Evolutionary conservation across 2,113 vertebrate genomes (phyloP).

Genomic region (Coryphaenoides rupestris): DNA sequence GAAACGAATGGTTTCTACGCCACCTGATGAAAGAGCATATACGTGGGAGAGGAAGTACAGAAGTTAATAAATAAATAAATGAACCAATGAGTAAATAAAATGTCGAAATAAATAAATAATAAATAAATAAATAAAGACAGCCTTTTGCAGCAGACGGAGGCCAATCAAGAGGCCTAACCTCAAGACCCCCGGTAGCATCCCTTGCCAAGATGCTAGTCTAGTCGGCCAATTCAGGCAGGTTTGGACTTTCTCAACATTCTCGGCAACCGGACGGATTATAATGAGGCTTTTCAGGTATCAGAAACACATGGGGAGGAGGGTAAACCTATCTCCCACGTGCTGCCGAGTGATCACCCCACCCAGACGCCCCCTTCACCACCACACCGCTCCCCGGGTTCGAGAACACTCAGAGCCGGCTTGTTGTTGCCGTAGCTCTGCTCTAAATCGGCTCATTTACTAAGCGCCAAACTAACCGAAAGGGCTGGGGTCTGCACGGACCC

Average conservation of each 20-base stretch:
- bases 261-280: constrained; percentile 52
- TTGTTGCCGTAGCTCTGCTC: too few species aligned
- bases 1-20: constrained; percentile 58
- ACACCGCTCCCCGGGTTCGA: too few species aligned
- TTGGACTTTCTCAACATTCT: constrained; percentile 51
- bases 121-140: constrained; percentile 39
- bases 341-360: constrained; percentile 12
- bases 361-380: too few species aligned
- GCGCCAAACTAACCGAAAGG: too few species aligned
- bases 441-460: too few species aligned
- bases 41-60: too few species aligned
- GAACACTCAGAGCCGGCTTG: too few species aligned
- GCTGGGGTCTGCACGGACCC: too few species aligned
- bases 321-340: constrained; percentile 8
- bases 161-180: constrained; percentile 55
- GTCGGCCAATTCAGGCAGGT: constrained; percentile 61
- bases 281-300: constrained; percentile 61
- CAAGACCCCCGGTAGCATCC: constrained; percentile 31
- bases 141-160: constrained; percentile 43
- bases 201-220: constrained; percentile 60
- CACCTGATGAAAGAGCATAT: constrained; percentile 65
- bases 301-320: constrained; percentile 57
- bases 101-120: too few species aligned
- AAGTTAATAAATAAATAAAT: too few species aligned
- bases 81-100: too few species aligned